These are phyloP conservation scores for Synergus umbraculus DNA, from an alignment of 2,888 invertebrate species.

Conservation along the genomic window DNA sequence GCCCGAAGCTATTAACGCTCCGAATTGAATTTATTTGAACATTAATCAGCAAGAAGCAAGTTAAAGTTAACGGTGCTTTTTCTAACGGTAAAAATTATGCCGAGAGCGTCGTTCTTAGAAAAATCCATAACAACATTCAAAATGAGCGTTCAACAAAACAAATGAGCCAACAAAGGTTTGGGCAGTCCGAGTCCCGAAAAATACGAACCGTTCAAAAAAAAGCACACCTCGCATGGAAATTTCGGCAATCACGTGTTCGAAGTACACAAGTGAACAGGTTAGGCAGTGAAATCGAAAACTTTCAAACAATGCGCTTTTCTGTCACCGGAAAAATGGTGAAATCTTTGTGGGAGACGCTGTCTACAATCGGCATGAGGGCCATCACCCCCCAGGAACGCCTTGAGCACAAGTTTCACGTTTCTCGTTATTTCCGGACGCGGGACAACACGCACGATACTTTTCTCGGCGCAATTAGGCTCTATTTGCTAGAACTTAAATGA, in stretches of 20 bases:
- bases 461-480: conserved; percentile 18
- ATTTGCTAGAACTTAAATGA: conserved; percentile 41
- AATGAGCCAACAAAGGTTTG: conserved; percentile 56
- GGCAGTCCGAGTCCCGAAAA: conserved; percentile 49
- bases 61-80: conserved; percentile 45
- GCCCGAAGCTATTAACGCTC: conserved; percentile 35
- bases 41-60: conserved; percentile 44
- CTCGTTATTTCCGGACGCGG: conserved; percentile 59
- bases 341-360: conserved; percentile 69
- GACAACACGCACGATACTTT: conserved; percentile 30
- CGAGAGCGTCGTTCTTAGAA: conserved; percentile 45
- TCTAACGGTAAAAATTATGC: conserved; percentile 43
- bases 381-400: conserved; percentile 73
- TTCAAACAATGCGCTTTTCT: conserved; percentile 49
- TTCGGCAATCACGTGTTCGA: conserved; percentile 68
- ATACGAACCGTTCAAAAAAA: conserved; percentile 52
- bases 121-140: conserved; percentile 55
- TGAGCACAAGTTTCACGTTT: conserved; percentile 67
- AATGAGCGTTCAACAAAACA: conserved; percentile 63
- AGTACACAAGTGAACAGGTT: conserved; percentile 65
- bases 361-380: conserved; percentile 66
- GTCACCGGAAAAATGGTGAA: conserved; percentile 62
- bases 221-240: conserved; percentile 58
- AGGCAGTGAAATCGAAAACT: conserved; percentile 52
- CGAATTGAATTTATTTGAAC: conserved; percentile 32